Conservation (phyloP, 1,140 invertebrate species). For the Eriosoma lanigerum region DNA sequence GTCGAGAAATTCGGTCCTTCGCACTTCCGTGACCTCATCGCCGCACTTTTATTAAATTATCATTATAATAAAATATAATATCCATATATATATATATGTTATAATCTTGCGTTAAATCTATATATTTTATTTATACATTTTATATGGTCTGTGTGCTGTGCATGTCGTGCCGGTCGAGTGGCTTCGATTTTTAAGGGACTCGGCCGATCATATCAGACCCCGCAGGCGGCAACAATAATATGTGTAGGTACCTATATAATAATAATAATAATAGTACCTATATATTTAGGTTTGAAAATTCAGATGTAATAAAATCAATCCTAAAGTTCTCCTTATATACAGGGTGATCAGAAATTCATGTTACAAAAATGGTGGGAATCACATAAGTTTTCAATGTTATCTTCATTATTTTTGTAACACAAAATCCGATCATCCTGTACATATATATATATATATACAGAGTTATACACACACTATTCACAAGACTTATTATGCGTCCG, state of each 20-base stretch:
- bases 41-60: not conserved
- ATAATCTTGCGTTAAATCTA: not conserved
- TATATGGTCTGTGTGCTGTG: not conserved
- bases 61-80: not conserved
- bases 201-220: constrained; percentile 44
- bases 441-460: too few relatives aligned
- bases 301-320: constrained; percentile 52
- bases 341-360: too few relatives aligned
- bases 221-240: not conserved
- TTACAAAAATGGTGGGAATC: too few relatives aligned
- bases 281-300: constrained; percentile 28
- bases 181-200: constrained; percentile 50
- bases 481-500: constrained; percentile 51
- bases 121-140: too few relatives aligned
- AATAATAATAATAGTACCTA: constrained; percentile 26
- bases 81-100: not conserved
- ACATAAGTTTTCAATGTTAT: too few relatives aligned
- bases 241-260: not conserved
- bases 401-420: too few relatives aligned
- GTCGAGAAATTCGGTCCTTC: constrained; percentile 39
- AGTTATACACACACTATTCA: constrained; percentile 6
- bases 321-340: constrained; percentile 28
- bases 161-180: constrained; percentile 46
- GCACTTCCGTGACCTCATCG: constrained; percentile 42
- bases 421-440: too few relatives aligned